Percentiles rank a stretch among this genome's conserved stretches.
Evolutionary conservation across 2,113 vertebrate genomes (phyloP).

Genomic region (Maccullochella peelii): DNA sequence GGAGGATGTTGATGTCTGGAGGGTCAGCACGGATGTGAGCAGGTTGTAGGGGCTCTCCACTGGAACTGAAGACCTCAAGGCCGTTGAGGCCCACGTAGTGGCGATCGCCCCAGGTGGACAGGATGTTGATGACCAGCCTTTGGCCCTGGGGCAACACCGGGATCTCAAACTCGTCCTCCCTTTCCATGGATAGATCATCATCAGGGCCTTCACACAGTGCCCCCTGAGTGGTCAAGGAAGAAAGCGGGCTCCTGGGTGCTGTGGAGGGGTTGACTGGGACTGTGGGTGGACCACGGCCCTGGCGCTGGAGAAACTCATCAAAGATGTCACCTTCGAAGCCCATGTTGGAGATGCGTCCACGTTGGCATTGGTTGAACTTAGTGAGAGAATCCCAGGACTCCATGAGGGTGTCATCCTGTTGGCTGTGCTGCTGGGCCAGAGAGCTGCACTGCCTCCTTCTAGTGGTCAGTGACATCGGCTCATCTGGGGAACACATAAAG

Average conservation of each 20-base stretch:
- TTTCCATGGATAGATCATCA: conserved; percentile 66
- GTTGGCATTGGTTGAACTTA: conserved; percentile 93
- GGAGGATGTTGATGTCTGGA: conserved; percentile 93
- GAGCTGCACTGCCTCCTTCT: conserved; percentile 67
- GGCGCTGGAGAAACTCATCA: conserved; percentile 93
- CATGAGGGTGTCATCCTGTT: conserved; percentile 88
- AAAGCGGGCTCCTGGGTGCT: conserved; percentile 41
- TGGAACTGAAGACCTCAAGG: conserved; percentile 93
- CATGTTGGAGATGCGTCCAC: conserved; percentile 92
- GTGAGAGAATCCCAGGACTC: conserved; percentile 93
- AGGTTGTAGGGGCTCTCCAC: conserved; percentile 88
- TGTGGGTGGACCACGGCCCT: conserved; percentile 71
- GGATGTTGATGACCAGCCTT: conserved; percentile 89
- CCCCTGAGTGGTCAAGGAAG: conserved; percentile 61
- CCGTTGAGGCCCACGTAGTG: conserved; percentile 97
- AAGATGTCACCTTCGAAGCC: conserved; percentile 92
- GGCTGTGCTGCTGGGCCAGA: conserved; percentile 76
- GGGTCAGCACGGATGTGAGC: conserved; percentile 88
- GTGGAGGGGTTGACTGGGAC: conserved; percentile 41
- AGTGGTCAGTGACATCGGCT: conserved; percentile 66
- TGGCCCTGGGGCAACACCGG: conserved; percentile 92
- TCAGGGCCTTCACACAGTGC: conserved; percentile 65
- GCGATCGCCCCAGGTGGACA: conserved; percentile 96
- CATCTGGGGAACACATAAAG: conserved; percentile 65
- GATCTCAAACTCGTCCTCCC: conserved; percentile 91